Base-by-base conservation (phyloP, 1,140 invertebrate genomes). In the Cepaea nemoralis region DNA sequence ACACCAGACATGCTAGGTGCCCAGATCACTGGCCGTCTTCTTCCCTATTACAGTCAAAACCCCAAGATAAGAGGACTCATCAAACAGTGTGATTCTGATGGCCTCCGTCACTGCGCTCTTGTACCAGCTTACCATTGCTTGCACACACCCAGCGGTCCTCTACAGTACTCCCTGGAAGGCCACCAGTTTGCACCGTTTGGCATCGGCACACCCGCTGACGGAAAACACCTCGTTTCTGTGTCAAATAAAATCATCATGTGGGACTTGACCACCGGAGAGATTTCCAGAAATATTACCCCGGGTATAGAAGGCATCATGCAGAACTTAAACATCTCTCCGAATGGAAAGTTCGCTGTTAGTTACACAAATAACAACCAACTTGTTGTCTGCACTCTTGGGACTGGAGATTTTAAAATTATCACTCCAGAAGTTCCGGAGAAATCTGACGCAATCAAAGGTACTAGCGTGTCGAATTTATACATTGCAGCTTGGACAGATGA, bases 241-340 rank as follows among this genome's bases (percentile, higher is more conserved):
- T 99, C 98, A 1, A 99, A 99, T 88, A 94, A 96, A 88, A 97
- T 99, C 85, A 97, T 99, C 81, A 98, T 98, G 24, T 99, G 97
- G 95, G 98, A 99, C 92, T 92, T 99, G 22, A 80, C 80, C 16
- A 91, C 88, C 3, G 90, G 89, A 16, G 90, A 91, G 33, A 85
- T 92, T 0, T 88, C 91, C 63, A 59, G 90, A 77, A 87, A 85
- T 42, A 95, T 99, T 0, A 96, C 96, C 92, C 97, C 97, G 0
- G 96, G 96, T 66, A 94, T 99, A 33, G 89, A 92, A 78, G 97
- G 97, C 48, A 98, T 99, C 86, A 97, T 99, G 95, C 96, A 98
- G 91, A 96, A 97, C 87, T 91, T 99, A 69, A 95, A 95, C n/a
- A 92, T 99, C 12, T 98, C 96, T 83, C 95, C 96, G 0, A 97